phyloP scores from a whole-genome alignment of 2,113 vertebrate species.

The Phaethornis superciliosus region DNA sequence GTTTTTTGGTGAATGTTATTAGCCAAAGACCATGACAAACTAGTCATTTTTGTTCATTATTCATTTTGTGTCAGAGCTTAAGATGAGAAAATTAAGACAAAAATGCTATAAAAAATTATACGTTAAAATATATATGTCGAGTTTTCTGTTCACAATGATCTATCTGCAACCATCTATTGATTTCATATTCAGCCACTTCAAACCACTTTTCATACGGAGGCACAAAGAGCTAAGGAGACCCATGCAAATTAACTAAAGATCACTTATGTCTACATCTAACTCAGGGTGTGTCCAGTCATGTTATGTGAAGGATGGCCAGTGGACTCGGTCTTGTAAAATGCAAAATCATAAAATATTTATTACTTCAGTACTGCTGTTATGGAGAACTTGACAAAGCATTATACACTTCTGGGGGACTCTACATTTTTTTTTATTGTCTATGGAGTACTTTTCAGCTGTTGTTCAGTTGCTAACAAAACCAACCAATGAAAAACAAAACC shows the following conservation, averaged over 20 bases:
- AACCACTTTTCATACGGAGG: neutral
- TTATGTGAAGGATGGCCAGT: neutral
- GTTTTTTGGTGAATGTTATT: neutral
- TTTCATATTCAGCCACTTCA: neutral
- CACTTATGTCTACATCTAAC: neutral
- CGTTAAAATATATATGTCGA: neutral
- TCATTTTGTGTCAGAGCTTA: neutral
- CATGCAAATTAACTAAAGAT: neutral
- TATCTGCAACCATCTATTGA: neutral
- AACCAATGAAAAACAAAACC: neutral
- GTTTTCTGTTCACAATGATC: neutral
- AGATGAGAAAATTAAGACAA: neutral
- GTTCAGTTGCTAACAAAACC: no score
- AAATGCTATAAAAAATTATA: neutral
- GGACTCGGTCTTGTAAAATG: neutral
- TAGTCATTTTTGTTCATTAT: neutral
- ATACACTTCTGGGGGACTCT: neutral
- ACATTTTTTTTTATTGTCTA: neutral
- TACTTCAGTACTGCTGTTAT: neutral
- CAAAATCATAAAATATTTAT: neutral
- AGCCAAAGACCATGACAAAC: neutral
- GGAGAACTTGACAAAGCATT: neutral
- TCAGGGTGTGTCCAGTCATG: neutral
- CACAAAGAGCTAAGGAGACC: neutral
- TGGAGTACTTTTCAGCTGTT: neutral